Evolutionary conservation across 2,888 invertebrate species (phyloP).

Genomic region (Morinoia aosen): DNA sequence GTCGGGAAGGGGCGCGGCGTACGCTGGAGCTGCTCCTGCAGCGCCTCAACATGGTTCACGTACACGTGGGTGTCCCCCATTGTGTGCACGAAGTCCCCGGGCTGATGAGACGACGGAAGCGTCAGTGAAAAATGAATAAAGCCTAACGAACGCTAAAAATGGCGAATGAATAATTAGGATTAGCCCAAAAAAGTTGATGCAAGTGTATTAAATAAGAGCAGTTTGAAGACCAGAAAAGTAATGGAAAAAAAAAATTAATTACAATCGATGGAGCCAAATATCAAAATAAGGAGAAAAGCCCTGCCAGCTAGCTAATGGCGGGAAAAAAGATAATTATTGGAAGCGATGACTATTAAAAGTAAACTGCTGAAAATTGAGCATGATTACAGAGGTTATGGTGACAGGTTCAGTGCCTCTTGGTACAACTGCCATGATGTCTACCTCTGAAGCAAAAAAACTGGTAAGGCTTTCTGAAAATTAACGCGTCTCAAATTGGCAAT

Average conservation of each 20-base stretch:
- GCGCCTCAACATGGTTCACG: constrained; percentile 86
- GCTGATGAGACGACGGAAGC: constrained; percentile 73
- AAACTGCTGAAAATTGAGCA: too few relatives aligned
- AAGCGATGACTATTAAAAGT: too few relatives aligned
- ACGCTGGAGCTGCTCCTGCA: constrained; percentile 85
- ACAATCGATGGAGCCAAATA: background rate
- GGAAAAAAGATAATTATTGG: too few relatives aligned
- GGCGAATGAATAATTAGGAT: background rate
- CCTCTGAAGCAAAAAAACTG: too few relatives aligned
- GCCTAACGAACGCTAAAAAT: background rate
- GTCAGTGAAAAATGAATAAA: background rate
- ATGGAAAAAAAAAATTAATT: background rate
- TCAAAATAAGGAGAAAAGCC: background rate
- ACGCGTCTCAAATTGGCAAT: too few relatives aligned
- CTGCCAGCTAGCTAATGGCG: too few relatives aligned
- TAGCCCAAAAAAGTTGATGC: background rate
- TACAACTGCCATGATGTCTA: too few relatives aligned
- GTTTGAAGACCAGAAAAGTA: background rate
- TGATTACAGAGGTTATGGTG: too few relatives aligned
- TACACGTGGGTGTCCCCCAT: constrained; percentile 97
- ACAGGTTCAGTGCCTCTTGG: too few relatives aligned
- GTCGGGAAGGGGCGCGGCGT: constrained; percentile 87
- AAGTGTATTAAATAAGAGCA: background rate
- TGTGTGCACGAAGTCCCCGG: constrained; percentile 94
- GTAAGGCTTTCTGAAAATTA: too few relatives aligned